A percentile compares a stretch with the other conserved stretches of the same genome.
phyloP scores from a whole-genome alignment of 2,888 invertebrate species.

The Cataglyphis rosenhaueri region DNA sequence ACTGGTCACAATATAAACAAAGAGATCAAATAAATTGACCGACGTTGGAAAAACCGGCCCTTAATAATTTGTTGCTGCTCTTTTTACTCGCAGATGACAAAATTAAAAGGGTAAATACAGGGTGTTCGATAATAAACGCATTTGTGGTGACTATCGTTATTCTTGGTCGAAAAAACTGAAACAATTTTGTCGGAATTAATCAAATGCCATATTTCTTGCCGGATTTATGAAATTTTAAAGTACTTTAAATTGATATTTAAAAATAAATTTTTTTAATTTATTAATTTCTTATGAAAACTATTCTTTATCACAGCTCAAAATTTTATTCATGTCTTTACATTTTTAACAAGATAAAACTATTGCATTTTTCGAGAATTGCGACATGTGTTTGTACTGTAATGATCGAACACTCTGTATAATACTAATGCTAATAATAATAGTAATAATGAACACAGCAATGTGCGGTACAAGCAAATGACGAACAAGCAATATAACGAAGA shows the following conservation, averaged over 20 bases:
- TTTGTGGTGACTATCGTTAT: background rate
- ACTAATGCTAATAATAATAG: slow-evolving; percentile 37
- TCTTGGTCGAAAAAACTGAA: background rate
- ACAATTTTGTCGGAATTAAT: background rate
- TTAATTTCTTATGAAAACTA: background rate
- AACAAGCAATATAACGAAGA: slow-evolving; percentile 37
- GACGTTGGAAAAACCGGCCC: slow-evolving; percentile 32
- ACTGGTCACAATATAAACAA: background rate
- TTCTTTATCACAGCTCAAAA: slow-evolving; percentile 1
- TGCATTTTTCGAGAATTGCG: background rate
- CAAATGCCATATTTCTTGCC: background rate
- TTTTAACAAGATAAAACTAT: background rate
- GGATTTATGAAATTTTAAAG: background rate
- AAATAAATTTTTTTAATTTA: background rate
- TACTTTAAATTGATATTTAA: background rate
- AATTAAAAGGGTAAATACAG: slow-evolving; percentile 9
- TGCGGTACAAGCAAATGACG: background rate
- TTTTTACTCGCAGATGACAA: background rate
- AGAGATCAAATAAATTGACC: slow-evolving; percentile 8
- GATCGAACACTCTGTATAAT: slow-evolving; percentile 43
- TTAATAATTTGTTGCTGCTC: slow-evolving; percentile 33
- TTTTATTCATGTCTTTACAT: background rate
- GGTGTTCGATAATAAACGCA: slow-evolving; percentile 10
- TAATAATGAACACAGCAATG: slow-evolving; percentile 33
- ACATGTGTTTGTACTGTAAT: background rate